phyloP scores from a whole-genome alignment of 37 sponge, comb jelly and placozoan species.

The Halisarca cf. caerulea region DNA sequence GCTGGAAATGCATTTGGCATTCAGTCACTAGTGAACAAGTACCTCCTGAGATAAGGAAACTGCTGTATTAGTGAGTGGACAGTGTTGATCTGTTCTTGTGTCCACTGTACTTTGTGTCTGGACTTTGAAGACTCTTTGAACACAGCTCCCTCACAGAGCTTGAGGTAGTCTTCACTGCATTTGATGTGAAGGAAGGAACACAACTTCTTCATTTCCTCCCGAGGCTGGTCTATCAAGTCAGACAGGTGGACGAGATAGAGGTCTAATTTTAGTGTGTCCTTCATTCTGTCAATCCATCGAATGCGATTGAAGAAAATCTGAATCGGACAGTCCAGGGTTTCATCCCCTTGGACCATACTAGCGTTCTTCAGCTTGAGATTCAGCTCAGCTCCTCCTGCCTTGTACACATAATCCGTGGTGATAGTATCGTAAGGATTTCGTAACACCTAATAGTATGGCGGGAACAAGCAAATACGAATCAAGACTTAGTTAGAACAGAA shows the following conservation, averaged over 20 bases:
- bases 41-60: not conserved
- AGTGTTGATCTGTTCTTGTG: not conserved
- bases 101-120: not conserved
- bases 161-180: not conserved
- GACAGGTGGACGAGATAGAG: not conserved
- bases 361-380: not conserved
- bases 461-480: too few species aligned
- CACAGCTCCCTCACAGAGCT: not conserved
- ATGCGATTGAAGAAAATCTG: too few species aligned
- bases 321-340: too few species aligned
- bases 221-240: not conserved
- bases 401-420: not conserved
- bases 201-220: not conserved
- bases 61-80: not conserved
- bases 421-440: constrained; percentile 21
- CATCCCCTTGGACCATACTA: too few species aligned
- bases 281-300: too few species aligned
- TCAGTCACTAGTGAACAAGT: not conserved
- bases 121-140: not conserved
- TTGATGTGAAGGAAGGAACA: not conserved
- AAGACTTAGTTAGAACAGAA: too few species aligned
- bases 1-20: too few species aligned
- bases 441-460: too few species aligned
- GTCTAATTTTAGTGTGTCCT: too few species aligned
- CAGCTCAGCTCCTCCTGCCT: not conserved